Percentiles rank a stretch among this genome's conserved stretches.
These are phyloP conservation scores for Cyprinodon variegatus DNA, from an alignment of 2,113 vertebrate genomes.

Conservation along the genomic window DNA sequence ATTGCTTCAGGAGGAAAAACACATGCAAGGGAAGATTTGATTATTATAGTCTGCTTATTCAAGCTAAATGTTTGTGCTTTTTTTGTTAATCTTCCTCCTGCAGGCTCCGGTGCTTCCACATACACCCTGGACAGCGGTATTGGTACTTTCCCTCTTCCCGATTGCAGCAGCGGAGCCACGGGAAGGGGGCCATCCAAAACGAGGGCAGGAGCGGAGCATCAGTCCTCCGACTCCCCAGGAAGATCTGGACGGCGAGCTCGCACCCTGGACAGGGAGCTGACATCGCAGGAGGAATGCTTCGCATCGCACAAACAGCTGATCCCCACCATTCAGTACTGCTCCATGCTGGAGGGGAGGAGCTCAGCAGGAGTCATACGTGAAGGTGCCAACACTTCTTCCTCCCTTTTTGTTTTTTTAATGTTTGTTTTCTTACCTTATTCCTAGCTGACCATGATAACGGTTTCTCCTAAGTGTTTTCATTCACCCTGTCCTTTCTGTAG, in stretches of 20 bases:
- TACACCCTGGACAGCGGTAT: conserved; percentile 97
- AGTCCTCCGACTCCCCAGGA: conserved; percentile 72
- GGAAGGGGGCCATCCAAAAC: conserved; percentile 85
- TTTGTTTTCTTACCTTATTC: not conserved
- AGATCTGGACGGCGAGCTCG: conserved; percentile 84
- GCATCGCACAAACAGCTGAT: conserved; percentile 80
- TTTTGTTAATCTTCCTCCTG: conserved; percentile 35
- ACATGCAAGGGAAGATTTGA: no score
- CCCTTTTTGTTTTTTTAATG: no score
- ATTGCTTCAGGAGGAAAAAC: no score
- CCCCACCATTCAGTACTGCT: conserved; percentile 69
- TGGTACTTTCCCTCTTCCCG: conserved; percentile 93
- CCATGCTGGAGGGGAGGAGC: conserved; percentile 68
- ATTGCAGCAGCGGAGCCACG: conserved; percentile 85
- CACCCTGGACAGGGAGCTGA: conserved; percentile 91
- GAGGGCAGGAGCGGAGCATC: conserved; percentile 82
- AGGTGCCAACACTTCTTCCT: conserved; percentile 45
- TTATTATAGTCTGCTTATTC: no score
- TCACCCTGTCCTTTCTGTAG: conserved; percentile 36
- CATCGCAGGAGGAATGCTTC: conserved; percentile 83
- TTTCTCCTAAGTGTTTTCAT: not conserved
- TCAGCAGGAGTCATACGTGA: conserved; percentile 55
- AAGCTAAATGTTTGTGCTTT: not conserved
- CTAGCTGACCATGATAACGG: no score
- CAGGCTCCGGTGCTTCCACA: conserved; percentile 91